Conservation (phyloP, 2,797 vertebrate genomes). For the Paramormyrops hopkinsi region DNA sequence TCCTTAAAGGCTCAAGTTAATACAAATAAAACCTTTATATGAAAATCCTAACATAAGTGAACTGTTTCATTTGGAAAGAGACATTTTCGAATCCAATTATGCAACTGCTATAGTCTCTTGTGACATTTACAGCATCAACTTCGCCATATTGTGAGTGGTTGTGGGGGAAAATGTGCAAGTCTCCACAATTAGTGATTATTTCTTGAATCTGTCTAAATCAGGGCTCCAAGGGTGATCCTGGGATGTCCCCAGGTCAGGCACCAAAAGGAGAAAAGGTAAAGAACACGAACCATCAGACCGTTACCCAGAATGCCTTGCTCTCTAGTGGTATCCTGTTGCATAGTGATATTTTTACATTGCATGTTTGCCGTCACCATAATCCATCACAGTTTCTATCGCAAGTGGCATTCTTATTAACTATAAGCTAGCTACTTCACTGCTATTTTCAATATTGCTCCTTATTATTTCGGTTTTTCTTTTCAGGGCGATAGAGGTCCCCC, state of each 20-base stretch:
- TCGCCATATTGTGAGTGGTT: neutral
- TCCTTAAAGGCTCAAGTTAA: neutral
- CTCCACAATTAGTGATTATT: neutral
- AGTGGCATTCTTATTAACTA: constrained; percentile 1
- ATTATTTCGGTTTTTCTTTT: constrained; percentile 33
- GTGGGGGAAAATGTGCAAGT: neutral
- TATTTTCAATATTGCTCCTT: neutral
- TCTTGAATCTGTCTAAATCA: constrained; percentile 46
- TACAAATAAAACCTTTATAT: neutral
- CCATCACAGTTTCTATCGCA: neutral
- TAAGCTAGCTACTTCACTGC: neutral
- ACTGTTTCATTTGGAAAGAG: neutral
- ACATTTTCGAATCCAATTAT: neutral
- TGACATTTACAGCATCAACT: neutral
- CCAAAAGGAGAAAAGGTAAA: constrained; percentile 78
- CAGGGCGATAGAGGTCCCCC: constrained; percentile 74
- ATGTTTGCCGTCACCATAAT: neutral
- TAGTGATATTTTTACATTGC: neutral
- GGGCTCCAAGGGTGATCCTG: constrained; percentile 90
- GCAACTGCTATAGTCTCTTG: neutral
- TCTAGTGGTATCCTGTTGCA: neutral
- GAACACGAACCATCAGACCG: neutral
- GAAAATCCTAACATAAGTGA: neutral
- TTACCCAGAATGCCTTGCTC: constrained; percentile 4
- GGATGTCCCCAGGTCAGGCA: constrained; percentile 80